Base-by-base conservation (phyloP, 2,113 vertebrate species). In the mouse (Mus musculus) region DNA sequence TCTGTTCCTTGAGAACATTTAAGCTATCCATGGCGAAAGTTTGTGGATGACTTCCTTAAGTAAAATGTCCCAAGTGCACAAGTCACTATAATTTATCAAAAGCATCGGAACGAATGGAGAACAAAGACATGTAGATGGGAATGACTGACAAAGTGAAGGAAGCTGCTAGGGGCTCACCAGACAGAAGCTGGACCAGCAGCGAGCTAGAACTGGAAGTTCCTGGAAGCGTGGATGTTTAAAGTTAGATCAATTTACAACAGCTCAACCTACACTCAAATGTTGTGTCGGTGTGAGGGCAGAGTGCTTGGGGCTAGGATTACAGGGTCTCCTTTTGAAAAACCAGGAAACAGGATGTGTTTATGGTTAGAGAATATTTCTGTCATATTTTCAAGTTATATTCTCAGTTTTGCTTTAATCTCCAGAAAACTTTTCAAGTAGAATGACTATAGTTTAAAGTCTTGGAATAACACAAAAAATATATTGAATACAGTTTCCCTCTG, bases 391-490 rank as follows among this genome's bases (percentile, higher is more conserved):
- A 84, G 73, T 86, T 76, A 59, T 96, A n/a, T 30, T 24, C 61
- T 92, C 36, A 56, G 14, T 11, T 39, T 39, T 39, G 56, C 56
- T 10, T 94, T n/a, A 93, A 56, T 16, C 28, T 71, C 52, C 42
- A 65, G 88, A 81, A 75, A 93, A 7, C 30, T 75, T 94, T 84
- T 78, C 49, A 88, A 54, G 42, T 67, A 89, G 87, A 82, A 30
- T 94, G n/a, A 6, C 33, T 93, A 17, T 81, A 88, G 65, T 88
- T 80, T 88, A 95, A 95, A 95, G 54, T 86, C 49, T 93, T 77
- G 16, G 16, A 33, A 13, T 76, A 69, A 81, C 95, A 52, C 33
- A 9, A 49, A 93, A 78, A 89, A 56, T 80, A 36, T n/a, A 80
- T 76, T 28, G 67, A 89, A 72, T 86, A 81, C 11, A 72, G 5